Evolutionary conservation across 2,888 invertebrate genomes (phyloP), one percentile per base, ranked within the genome.

Genomic region (Polylopha cassiicola): DNA sequence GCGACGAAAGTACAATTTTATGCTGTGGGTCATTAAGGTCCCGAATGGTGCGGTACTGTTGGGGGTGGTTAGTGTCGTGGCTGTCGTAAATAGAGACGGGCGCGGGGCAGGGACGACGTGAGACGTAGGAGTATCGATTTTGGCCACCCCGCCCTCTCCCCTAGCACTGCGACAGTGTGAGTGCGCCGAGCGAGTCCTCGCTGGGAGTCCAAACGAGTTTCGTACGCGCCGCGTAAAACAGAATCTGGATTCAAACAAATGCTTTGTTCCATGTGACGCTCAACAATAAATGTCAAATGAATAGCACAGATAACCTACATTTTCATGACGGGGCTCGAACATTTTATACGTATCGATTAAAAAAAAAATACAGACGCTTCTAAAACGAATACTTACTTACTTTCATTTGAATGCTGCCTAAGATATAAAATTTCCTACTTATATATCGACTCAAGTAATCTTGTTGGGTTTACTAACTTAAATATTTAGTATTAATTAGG

Each of bases 81-180:
- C 68, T 55, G 72, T 64, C 66, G 71, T 61, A 61, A 59, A 65
- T 48, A 52, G 68, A 62, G 55, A 61, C 47, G 59, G 39, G 76
- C 64, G 80, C 73, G 74, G 74, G 59, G 67, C 60, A 66, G 55
- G 52, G 67, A 56, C 56, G 70, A 71, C 58, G 59, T 68, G 79
- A 78, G 78, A 73, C 78, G 81, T 71, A 73, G 74, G 65, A 79
- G 70, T 85, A 85, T 85, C 85, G 85, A 85, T 85, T 84, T 85
- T 82, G 67, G 74, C 64, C 73, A 71, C 76, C 73, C 79, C 80
- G 72, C 80, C 72, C 81, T 76, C 77, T 61, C 77, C 78, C 80
- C 77, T 57, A 68, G 51, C 65, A 64, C 58, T 76, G 81, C 78
- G 81, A 70, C 79, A 67, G 82, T 82, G 79, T 82, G 82, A 73